Base-by-base conservation (phyloP, 1,140 invertebrate genomes). In the Platyura marginata region DNA sequence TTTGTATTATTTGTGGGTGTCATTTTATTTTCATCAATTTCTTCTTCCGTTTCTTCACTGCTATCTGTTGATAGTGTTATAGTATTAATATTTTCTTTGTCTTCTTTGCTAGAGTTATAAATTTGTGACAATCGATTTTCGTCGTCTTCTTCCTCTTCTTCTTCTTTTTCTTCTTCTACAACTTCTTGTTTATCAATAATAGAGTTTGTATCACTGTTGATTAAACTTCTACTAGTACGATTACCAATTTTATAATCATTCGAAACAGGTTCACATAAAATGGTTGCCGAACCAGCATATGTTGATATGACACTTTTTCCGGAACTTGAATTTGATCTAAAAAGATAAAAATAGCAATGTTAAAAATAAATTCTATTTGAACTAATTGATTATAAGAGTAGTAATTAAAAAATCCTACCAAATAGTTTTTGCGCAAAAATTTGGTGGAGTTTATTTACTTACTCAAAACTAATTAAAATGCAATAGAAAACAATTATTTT, bases 271-370 rank as follows among this genome's bases (percentile, higher is more conserved):
- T n/a, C n/a, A n/a, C n/a, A n/a, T n/a, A n/a, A n/a, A n/a, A n/a
- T n/a, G n/a, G n/a, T n/a, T n/a, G n/a, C n/a, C 37, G 57, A 60
- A 54, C 57, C 60, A 48, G 57, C 57, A 47, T 60, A 60, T 29
- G 57, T 60, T 32, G 57, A 60, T 43, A 60, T 58, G 48, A 57
- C 57, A 40, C 57, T 60, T 39, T 54, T 54, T 20, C 55, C 58
- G 15, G 57, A 60, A n/a, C 56, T 60, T 18, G 57, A 60, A 63
- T 66, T 52, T 50, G 65, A 56, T 48, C 68, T 61, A 59, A 49
- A 49, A 64, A 51, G 32, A 62, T 53, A 41, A 59, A 50, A 19
- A 53, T 52, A 44, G 48, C 59, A 47, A n/a, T n/a, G n/a, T n/a
- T n/a, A n/a, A n/a, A n/a, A n/a, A n/a, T n/a, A n/a, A n/a, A n/a